phyloP scores from a whole-genome alignment of 1,140 invertebrate species.

The Drosophila watanabei region DNA sequence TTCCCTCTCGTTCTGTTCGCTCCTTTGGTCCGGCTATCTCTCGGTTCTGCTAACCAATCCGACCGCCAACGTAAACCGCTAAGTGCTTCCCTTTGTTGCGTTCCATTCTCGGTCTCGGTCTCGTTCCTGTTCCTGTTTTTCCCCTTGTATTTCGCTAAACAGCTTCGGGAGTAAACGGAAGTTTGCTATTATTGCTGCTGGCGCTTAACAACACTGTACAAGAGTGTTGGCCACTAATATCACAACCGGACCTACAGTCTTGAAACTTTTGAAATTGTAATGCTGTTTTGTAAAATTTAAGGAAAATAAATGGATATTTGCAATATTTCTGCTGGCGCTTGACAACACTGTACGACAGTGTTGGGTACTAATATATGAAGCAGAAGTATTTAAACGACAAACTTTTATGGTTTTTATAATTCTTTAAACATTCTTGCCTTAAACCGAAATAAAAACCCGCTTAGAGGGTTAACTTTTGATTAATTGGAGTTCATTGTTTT shows the following conservation, averaged over 20 bases:
- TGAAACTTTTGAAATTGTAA: not conserved
- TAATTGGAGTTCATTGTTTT: conserved; percentile 12
- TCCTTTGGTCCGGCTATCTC: conserved; percentile 22
- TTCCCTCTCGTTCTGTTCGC: not conserved
- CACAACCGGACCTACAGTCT: not conserved
- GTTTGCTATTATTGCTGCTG: conserved; percentile 60
- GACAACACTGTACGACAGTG: conserved; percentile 56
- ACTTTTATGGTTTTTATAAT: not conserved
- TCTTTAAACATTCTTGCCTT: not conserved
- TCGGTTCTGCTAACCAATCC: conserved; percentile 41
- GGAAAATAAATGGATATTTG: conserved; percentile 43
- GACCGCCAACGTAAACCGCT: conserved; percentile 68
- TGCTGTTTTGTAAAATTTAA: not conserved
- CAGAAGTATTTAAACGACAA: not conserved
- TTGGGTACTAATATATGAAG: conserved; percentile 6
- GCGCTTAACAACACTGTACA: conserved; percentile 62
- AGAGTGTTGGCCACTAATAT: conserved; percentile 35
- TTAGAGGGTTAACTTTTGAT: not conserved
- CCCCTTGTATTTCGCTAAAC: conserved; percentile 19
- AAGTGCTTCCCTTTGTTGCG: conserved; percentile 75
- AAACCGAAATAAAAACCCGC: not conserved
- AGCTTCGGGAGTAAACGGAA: conserved; percentile 51
- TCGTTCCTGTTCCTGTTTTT: conserved; percentile 39
- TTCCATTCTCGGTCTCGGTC: conserved; percentile 34
- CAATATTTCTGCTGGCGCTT: conserved; percentile 50